Evolutionary conservation across 2,797 vertebrate genomes (phyloP).

Genomic region (Oreochromis grahami): DNA sequence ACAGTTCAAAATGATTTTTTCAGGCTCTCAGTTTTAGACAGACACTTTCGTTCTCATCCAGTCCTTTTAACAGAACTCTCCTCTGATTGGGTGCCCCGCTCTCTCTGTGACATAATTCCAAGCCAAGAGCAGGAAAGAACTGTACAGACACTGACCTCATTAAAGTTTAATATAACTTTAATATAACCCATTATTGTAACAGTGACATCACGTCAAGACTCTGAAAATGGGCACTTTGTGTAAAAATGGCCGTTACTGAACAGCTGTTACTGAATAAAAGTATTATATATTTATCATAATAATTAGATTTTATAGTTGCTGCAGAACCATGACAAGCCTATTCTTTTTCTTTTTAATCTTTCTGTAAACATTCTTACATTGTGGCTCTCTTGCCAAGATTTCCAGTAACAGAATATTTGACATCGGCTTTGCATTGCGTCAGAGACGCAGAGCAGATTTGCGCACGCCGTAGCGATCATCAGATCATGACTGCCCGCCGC

Average conservation of each 20-base stretch:
- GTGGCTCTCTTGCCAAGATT: neutral
- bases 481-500: neutral
- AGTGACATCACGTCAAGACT: neutral
- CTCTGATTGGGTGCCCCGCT: neutral
- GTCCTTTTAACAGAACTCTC: neutral
- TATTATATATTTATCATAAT: neutral
- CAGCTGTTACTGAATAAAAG: neutral
- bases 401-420: neutral
- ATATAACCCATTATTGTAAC: neutral
- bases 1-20: neutral
- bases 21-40: neutral
- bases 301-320: neutral
- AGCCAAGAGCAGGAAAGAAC: neutral
- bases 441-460: neutral
- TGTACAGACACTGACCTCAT: neutral
- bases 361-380: neutral
- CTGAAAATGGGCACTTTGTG: neutral
- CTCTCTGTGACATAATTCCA: neutral
- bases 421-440: neutral
- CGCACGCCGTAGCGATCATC: neutral
- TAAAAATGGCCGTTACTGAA: neutral
- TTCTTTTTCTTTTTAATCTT: neutral
- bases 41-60: rapidly evolving
- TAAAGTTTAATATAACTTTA: neutral
- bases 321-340: neutral